A percentile compares a stretch with the other conserved stretches of the same genome.
phyloP scores from a whole-genome alignment of 2,888 invertebrate species.

The Caenorhabditis sp. region DNA sequence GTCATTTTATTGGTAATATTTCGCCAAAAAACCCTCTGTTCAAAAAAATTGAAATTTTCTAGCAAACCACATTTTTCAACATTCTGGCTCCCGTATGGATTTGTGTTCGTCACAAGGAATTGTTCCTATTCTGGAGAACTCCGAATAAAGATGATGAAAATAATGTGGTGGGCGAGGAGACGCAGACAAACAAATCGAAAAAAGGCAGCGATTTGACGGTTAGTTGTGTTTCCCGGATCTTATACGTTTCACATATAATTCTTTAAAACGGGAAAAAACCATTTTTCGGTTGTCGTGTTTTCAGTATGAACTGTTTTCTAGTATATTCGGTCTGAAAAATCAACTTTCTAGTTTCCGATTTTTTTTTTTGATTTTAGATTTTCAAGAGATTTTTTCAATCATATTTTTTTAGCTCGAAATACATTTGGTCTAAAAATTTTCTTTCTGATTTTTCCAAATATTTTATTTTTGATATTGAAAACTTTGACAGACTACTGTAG shows the following conservation, averaged over 20 bases:
- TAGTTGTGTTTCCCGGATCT: constrained; percentile 4
- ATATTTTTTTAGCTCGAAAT: no score
- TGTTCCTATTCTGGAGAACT: no score
- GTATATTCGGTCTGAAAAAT: no score
- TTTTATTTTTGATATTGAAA: no score
- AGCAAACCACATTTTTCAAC: constrained; percentile 22
- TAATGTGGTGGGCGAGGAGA: background rate
- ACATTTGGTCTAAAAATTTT: no score
- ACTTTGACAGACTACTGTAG: no score
- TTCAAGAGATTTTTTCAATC: no score
- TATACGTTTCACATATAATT: background rate
- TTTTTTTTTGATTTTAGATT: no score
- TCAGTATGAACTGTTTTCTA: constrained; percentile 4
- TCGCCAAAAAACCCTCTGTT: background rate
- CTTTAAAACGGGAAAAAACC: constrained; percentile 9
- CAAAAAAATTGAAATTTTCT: background rate
- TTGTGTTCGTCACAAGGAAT: constrained; percentile 8
- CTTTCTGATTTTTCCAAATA: no score
- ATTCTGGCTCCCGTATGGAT: constrained; percentile 20
- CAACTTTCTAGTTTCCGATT: no score
- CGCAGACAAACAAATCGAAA: no score
- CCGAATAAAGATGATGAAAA: background rate
- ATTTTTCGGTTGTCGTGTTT: background rate
- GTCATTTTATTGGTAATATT: constrained; percentile 10
- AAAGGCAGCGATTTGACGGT: background rate